phyloP scores from a whole-genome alignment of 2,888 invertebrate genomes.

The Hypomecis atomaria region DNA sequence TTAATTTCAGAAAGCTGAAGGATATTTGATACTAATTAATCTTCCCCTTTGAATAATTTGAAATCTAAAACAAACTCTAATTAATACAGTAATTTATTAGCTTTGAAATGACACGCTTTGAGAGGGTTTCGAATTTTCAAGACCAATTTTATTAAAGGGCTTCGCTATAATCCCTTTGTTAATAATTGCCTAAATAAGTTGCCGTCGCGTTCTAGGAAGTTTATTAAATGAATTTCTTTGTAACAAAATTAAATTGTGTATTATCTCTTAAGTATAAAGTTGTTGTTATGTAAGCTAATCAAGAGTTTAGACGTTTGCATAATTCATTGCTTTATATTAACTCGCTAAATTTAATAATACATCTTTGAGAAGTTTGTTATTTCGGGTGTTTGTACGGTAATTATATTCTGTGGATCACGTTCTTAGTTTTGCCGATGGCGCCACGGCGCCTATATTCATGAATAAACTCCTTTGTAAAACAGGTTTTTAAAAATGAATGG shows the following conservation, averaged over 20 bases:
- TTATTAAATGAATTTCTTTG: constrained; percentile 11
- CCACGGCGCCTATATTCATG: constrained; percentile 8
- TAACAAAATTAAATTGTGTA: constrained; percentile 12
- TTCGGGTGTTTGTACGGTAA: too few relatives aligned
- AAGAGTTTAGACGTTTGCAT: constrained; percentile 2
- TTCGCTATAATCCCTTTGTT: constrained; percentile 21
- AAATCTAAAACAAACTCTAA: constrained; percentile 13
- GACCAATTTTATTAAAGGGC: constrained; percentile 23
- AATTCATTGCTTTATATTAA: constrained; percentile 4
- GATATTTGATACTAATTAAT: constrained; percentile 8
- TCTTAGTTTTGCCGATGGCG: neutral
- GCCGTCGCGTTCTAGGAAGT: constrained; percentile 12
- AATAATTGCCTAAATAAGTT: constrained; percentile 23
- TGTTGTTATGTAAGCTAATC: constrained; percentile 8
- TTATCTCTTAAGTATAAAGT: constrained; percentile 12
- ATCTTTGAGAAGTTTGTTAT: too few relatives aligned
- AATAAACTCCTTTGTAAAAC: constrained; percentile 6
- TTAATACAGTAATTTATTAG: constrained; percentile 24
- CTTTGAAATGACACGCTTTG: constrained; percentile 22
- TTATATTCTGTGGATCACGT: too few relatives aligned
- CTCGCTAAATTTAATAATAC: neutral
- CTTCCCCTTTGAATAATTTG: constrained; percentile 5
- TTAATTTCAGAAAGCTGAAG: neutral
- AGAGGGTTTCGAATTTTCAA: constrained; percentile 17
- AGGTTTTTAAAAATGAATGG: constrained; percentile 5